A percentile compares a stretch with the other conserved stretches of the same genome.
These are phyloP conservation scores for Papilio demoleus DNA, from an alignment of 2,888 invertebrate genomes.

Conservation along the genomic window DNA sequence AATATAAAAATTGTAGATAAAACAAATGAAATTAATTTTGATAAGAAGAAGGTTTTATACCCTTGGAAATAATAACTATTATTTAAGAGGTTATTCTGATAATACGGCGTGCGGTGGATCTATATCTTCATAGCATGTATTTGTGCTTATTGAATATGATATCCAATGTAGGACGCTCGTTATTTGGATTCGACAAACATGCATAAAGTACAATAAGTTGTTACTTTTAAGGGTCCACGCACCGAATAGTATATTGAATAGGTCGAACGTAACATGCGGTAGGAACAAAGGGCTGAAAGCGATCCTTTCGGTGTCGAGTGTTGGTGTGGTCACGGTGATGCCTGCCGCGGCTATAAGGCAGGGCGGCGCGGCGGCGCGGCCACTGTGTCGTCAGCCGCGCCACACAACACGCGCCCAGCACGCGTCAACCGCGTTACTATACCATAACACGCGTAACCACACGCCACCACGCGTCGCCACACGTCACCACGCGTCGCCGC, in stretches of 20 bases:
- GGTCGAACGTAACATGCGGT: conserved; percentile 27
- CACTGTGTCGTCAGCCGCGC: conserved; percentile 43
- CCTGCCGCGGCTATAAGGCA: conserved; percentile 47
- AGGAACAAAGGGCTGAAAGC: conserved; percentile 34
- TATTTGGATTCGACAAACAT: background rate
- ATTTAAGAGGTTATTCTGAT: background rate
- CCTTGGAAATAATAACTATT: background rate
- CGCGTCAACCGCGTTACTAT: background rate
- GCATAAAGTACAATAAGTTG: background rate
- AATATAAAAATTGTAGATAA: no score
- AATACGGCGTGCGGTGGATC: background rate
- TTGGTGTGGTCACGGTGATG: conserved; percentile 36
- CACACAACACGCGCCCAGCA: conserved; percentile 22
- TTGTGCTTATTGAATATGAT: background rate
- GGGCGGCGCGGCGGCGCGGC: conserved; percentile 40
- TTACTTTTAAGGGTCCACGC: conserved; percentile 1
- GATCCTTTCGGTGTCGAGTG: conserved; percentile 30
- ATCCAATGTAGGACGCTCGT: background rate
- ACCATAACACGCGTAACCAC: conserved; percentile 15
- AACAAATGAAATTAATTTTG: background rate
- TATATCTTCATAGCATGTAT: background rate
- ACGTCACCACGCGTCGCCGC: conserved; percentile 39
- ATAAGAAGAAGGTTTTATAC: background rate
- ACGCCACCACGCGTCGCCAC: conserved; percentile 33
- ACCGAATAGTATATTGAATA: conserved; percentile 13